phyloP scores from a whole-genome alignment of 2,888 invertebrate species.

The Leptopilina syphax region DNA sequence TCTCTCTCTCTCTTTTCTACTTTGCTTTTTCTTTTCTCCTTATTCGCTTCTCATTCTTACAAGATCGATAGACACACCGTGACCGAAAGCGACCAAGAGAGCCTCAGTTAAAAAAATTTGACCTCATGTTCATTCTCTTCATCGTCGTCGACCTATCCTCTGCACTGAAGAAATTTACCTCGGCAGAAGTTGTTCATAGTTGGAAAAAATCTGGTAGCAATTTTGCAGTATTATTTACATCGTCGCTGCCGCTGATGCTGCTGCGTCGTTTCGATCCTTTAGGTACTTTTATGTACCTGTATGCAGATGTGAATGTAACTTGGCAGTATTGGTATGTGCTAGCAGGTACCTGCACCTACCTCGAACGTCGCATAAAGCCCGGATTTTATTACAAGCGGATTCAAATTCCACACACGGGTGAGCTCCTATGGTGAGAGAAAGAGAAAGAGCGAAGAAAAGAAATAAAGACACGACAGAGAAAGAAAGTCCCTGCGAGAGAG shows the following conservation, averaged over 20 bases:
- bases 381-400: conserved; percentile 76
- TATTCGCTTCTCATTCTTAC: conserved; percentile 43
- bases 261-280: conserved; percentile 30
- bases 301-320: conserved; percentile 48
- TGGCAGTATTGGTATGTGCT: conserved; percentile 48
- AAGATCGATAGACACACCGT: conserved; percentile 34
- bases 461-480: conserved; percentile 56
- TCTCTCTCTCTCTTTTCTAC: conserved; percentile 47
- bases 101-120: conserved; percentile 14
- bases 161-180: conserved; percentile 22
- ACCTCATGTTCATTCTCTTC: conserved; percentile 26
- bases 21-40: conserved; percentile 47
- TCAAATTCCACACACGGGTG: conserved; percentile 74
- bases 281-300: conserved; percentile 43
- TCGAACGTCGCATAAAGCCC: conserved; percentile 74
- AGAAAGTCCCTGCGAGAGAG: conserved; percentile 46
- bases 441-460: conserved; percentile 54
- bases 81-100: conserved; percentile 31
- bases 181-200: conserved; percentile 26
- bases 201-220: conserved; percentile 63
- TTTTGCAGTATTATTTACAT: conserved; percentile 70
- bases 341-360: conserved; percentile 53
- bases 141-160: conserved; percentile 32
- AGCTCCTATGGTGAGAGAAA: conserved; percentile 58
- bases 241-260: conserved; percentile 45